Percentiles rank a stretch among this genome's conserved stretches.
These are phyloP conservation scores for Ochotona princeps DNA, from an alignment of 2,113 vertebrate genomes.

Conservation along the genomic window DNA sequence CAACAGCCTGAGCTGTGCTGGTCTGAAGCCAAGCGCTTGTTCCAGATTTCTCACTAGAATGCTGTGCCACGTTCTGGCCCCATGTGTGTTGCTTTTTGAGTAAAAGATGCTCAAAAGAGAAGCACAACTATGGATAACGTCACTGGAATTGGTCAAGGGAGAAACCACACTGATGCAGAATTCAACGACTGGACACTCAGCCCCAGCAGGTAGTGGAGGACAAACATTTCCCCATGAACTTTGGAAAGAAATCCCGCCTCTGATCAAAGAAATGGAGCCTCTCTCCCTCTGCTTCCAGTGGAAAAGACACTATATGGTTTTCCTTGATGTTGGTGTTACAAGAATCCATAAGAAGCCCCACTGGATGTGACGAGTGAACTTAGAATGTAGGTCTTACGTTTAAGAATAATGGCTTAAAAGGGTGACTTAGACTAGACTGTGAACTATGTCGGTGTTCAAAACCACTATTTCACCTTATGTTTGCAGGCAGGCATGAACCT, in stretches of 20 bases:
- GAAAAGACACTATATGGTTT: background rate
- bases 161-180: background rate
- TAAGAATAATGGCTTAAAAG: background rate
- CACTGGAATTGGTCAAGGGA: conserved; percentile 16
- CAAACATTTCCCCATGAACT: background rate
- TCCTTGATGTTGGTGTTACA: background rate
- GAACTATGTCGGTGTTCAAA: conserved; percentile 13
- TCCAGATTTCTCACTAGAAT: too few relatives aligned
- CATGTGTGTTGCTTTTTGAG: background rate
- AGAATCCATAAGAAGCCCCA: background rate
- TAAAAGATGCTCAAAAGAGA: conserved; percentile 39
- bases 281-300: background rate
- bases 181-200: background rate
- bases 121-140: background rate
- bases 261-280: conserved; percentile 36
- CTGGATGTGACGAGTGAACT: background rate
- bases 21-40: too few relatives aligned
- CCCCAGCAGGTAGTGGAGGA: background rate
- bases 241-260: conserved; percentile 44
- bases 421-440: background rate
- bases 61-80: too few relatives aligned
- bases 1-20: too few relatives aligned
- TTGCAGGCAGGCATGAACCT: background rate
- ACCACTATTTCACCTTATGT: background rate
- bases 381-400: background rate